phyloP scores from a whole-genome alignment of 2,888 invertebrate genomes.

The Synanthedon tipuliformis region DNA sequence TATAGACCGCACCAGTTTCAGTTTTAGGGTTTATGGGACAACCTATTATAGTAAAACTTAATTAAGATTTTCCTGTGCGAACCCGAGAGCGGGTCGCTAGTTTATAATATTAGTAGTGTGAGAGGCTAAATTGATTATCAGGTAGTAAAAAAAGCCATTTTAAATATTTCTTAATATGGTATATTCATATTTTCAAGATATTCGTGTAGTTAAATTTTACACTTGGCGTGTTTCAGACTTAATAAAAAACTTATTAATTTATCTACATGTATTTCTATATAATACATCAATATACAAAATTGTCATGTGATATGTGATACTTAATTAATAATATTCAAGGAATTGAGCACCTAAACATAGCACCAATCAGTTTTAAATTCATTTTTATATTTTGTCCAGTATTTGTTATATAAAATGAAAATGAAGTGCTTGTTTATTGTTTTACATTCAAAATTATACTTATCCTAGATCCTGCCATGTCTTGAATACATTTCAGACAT shows the following conservation, averaged over 20 bases:
- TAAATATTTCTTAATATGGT: not conserved
- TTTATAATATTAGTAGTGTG: not conserved
- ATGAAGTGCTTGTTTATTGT: no score
- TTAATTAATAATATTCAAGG: slow-evolving; percentile 14
- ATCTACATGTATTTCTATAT: slow-evolving; percentile 54
- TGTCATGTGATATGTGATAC: slow-evolving; percentile 54
- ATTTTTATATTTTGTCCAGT: not conserved
- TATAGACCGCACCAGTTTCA: no score
- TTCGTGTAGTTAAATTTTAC: slow-evolving; percentile 30
- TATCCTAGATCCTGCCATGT: no score
- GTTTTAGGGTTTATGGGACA: no score
- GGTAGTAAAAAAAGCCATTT: not conserved
- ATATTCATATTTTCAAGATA: slow-evolving; percentile 30
- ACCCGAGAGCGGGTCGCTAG: not conserved
- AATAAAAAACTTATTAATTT: slow-evolving; percentile 22
- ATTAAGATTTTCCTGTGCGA: not conserved
- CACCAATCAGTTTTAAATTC: slow-evolving; percentile 28
- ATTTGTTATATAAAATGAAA: no score
- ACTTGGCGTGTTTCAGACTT: slow-evolving; percentile 39
- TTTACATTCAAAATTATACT: no score
- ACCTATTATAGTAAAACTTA: no score
- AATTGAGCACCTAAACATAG: slow-evolving; percentile 45
- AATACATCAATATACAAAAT: slow-evolving; percentile 62
- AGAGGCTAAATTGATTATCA: not conserved
- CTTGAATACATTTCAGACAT: no score